phyloP scores from a whole-genome alignment of 2,888 invertebrate genomes.

The Vanessa cardui region DNA sequence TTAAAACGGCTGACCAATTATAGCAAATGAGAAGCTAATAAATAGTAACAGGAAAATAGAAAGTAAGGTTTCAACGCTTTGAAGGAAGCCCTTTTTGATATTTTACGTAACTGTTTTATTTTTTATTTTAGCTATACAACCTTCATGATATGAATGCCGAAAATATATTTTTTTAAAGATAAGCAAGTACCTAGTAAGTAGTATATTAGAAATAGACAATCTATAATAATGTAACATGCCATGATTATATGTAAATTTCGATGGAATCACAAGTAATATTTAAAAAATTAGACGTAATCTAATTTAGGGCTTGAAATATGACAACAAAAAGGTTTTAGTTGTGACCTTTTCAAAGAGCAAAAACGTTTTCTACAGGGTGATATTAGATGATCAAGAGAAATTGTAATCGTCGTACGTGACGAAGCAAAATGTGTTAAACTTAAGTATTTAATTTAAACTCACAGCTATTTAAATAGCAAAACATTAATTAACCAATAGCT shows the following conservation, averaged over 20 bases:
- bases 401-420: background rate
- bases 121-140: no score
- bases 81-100: background rate
- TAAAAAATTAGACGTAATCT: background rate
- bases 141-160: no score
- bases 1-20: constrained; percentile 33
- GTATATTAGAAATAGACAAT: no score
- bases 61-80: background rate
- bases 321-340: background rate
- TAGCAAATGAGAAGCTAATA: constrained; percentile 5
- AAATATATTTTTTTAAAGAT: no score
- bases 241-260: no score
- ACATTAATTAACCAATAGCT: no score
- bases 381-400: no score
- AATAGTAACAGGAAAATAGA: constrained; percentile 10
- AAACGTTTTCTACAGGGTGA: background rate
- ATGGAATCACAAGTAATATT: background rate
- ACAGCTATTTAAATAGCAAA: no score
- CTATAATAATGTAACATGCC: no score
- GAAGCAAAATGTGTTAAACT: background rate
- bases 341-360: background rate
- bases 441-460: no score
- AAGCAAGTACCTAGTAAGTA: no score
- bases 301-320: background rate
- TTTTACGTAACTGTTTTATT: no score